Percentiles rank a stretch among this genome's conserved stretches.
These are phyloP conservation scores for Pardosa pseudoannulata DNA, from an alignment of 2,888 invertebrate species.

Conservation along the genomic window DNA sequence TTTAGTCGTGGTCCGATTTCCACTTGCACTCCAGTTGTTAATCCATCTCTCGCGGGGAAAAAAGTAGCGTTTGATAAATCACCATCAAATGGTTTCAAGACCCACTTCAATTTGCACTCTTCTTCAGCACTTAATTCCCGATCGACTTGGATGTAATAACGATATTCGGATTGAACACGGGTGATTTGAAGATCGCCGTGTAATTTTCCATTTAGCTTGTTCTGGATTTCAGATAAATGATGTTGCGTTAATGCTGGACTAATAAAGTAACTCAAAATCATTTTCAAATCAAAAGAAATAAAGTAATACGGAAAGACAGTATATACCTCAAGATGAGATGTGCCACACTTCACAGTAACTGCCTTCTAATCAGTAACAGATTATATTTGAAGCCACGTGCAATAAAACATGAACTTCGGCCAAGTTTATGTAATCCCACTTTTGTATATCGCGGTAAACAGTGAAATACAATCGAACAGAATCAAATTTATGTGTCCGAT, in stretches of 20 bases:
- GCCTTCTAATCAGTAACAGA: too few species aligned
- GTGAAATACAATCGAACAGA: too few species aligned
- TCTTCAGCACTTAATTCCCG: conserved; percentile 81
- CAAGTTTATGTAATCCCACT: too few species aligned
- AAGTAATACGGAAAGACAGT: too few species aligned
- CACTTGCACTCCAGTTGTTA: background rate
- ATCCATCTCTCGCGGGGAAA: conserved; percentile 3
- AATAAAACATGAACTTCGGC: too few species aligned
- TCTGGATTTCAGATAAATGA: conserved; percentile 24
- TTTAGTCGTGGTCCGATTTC: conserved; percentile 83
- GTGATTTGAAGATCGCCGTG: conserved; percentile 11
- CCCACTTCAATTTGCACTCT: conserved; percentile 85
- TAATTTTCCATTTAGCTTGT: conserved; percentile 34
- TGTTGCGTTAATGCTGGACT: conserved; percentile 45
- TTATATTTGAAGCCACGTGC: too few species aligned
- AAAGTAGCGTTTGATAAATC: conserved; percentile 9
- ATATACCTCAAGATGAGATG: too few species aligned
- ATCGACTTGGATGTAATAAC: conserved; percentile 86
- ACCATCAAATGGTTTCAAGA: conserved; percentile 82
- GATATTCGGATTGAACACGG: conserved; percentile 83
- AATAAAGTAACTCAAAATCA: conserved; percentile 41
- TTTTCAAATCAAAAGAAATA: background rate
- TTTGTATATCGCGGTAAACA: too few species aligned
- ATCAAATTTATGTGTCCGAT: too few species aligned
- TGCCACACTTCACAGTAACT: too few species aligned